A percentile compares a stretch with the other conserved stretches of the same genome.
Conservation (phyloP, 2,113 vertebrate genomes). For the Solea senegalensis region DNA sequence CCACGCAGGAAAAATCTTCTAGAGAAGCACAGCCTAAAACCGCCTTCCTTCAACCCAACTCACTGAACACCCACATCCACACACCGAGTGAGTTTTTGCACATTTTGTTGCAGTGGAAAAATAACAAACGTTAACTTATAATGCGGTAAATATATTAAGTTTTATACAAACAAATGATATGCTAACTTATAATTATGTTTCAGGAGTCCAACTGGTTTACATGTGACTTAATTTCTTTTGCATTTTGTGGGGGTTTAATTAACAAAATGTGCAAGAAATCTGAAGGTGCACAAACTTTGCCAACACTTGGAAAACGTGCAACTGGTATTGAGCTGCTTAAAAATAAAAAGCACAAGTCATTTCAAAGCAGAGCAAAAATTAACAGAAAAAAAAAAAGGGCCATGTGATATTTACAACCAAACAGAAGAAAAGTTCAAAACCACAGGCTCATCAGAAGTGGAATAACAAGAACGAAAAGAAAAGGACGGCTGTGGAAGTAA, state of each 20-base stretch:
- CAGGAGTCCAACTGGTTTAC: slow-evolving; percentile 4
- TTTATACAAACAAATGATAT: slow-evolving; percentile 29
- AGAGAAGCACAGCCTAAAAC: slow-evolving; percentile 17
- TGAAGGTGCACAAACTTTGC: slow-evolving; percentile 24
- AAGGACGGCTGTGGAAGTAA: slow-evolving; percentile 6
- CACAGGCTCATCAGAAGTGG: slow-evolving; percentile 31
- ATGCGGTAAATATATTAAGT: slow-evolving; percentile 42
- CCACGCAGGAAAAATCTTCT: background rate
- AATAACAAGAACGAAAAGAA: slow-evolving; percentile 8
- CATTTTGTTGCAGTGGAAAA: slow-evolving; percentile 36
- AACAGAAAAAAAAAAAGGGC: slow-evolving; percentile 18
- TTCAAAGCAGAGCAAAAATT: slow-evolving; percentile 11
- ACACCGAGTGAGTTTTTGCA: slow-evolving; percentile 29
- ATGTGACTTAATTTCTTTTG: slow-evolving; percentile 11
- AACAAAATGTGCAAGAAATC: slow-evolving; percentile 57
- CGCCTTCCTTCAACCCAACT: background rate
- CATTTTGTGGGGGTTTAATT: slow-evolving; percentile 23
- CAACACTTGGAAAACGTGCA: slow-evolving; percentile 22
- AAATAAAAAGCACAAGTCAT: slow-evolving; percentile 20
- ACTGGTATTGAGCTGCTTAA: slow-evolving; percentile 14
- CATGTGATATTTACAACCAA: slow-evolving; percentile 15
- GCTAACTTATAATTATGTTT: background rate
- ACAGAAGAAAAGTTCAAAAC: slow-evolving; percentile 9
- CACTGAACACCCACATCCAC: background rate
- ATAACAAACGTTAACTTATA: slow-evolving; percentile 24